These are phyloP conservation scores for Macaria notata DNA, from an alignment of 2,888 invertebrate species.

Conservation along the genomic window DNA sequence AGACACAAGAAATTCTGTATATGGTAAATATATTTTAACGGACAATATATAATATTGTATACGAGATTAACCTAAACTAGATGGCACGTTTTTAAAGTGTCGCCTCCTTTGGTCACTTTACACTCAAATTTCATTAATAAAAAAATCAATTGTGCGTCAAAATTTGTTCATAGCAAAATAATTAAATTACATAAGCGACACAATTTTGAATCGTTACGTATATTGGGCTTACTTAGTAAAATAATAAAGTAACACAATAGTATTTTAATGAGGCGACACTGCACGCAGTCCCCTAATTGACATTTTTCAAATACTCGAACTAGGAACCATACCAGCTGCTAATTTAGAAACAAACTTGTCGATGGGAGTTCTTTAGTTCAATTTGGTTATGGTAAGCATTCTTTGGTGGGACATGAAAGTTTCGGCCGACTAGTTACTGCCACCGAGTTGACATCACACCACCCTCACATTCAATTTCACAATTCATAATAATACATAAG, in stretches of 20 bases:
- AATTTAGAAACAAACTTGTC: conserved; percentile 76
- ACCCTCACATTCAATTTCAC: conserved; percentile 25
- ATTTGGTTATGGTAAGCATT: conserved; percentile 54
- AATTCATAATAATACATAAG: conserved; percentile 28
- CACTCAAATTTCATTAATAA: conserved; percentile 59
- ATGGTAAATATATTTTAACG: conserved; percentile 83
- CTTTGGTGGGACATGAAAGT: conserved; percentile 41
- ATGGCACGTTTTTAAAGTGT: conserved; percentile 81
- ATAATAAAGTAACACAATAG: conserved; percentile 29
- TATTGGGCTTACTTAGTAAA: conserved; percentile 42
- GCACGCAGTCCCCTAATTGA: conserved; percentile 82
- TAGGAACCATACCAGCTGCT: conserved; percentile 83
- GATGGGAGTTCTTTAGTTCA: conserved; percentile 52
- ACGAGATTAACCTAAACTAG: conserved; percentile 83
- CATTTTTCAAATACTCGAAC: conserved; percentile 77
- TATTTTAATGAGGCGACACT: conserved; percentile 71
- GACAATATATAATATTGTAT: conserved; percentile 83
- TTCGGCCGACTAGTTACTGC: conserved; percentile 35
- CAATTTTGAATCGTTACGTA: conserved; percentile 49
- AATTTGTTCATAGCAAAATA: conserved; percentile 59
- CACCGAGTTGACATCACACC: conserved; percentile 34
- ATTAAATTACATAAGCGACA: conserved; percentile 40
- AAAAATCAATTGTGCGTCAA: conserved; percentile 79
- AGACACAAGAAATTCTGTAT: conserved; percentile 82
- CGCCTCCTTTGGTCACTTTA: conserved; percentile 77